Base-by-base conservation (phyloP, 35 echinoderm and acorn worm species). In the Strongylocentrotus purpuratus region DNA sequence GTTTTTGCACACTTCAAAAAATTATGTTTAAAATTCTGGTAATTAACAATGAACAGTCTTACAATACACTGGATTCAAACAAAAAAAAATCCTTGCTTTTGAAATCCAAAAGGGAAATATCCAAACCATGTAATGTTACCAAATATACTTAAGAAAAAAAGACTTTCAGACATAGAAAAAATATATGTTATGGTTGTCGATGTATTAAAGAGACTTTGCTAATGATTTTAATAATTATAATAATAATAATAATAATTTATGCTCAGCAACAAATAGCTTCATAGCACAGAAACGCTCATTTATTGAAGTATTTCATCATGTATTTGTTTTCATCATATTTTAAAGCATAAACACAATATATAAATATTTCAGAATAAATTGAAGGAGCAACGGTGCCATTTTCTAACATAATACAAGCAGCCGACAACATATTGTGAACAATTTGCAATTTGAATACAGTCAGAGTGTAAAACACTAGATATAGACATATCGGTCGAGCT, bases 301-400 rank as follows among this genome's bases (percentile, higher is more conserved):
- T 78, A 8, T 28, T 78, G 20, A 78, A n/a, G 65, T n/a, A 78
- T 78, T 78, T 78, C 65, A 22, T 28, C 22, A n/a, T n/a, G 22
- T 9, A 22, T 28, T 18, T 78, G 28, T 78, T 78, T 78, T 22
- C 22, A 78, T 78, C 22, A 7, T 28, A 78, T 78, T 78, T 7
- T 22, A 78, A 78, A 78, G 25, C 65, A 78, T 13, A 78, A 78
- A 78, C 22, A 28, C 65, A 78, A 78, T n/a, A 78, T 78, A 78
- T 78, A 28, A 22, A 78, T 78, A 78, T 78, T 78, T 78, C 65
- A 78, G 65, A 78, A 78, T 78, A 78, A 78, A 78, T 78, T n/a
- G 20, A 78, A n/a, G 20, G 25, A 28, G 7, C 4, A n/a, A 28
- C 18, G 28, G 20, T 22, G 20, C 4, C 65, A 78, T 78, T 70